A percentile compares a stretch with the other conserved stretches of the same genome.
These are phyloP conservation scores for Lagopus leucura DNA, from an alignment of 2,113 vertebrate species.

Conservation along the genomic window DNA sequence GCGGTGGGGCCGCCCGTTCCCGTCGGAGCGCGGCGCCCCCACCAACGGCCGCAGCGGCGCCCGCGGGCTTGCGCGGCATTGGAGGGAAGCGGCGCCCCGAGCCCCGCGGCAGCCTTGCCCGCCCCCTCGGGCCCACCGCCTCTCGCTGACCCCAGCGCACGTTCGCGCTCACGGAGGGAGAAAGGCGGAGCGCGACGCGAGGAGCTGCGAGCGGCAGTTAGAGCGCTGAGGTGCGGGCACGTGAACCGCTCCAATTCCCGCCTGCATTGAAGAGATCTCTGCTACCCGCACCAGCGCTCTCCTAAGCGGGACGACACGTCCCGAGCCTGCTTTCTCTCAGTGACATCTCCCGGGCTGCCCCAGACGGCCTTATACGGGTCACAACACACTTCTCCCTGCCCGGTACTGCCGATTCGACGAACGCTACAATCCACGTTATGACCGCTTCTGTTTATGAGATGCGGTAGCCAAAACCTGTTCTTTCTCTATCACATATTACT, in stretches of 20 bases:
- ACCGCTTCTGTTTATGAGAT: background rate
- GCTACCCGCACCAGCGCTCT: background rate
- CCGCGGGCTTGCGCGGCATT: too few relatives aligned
- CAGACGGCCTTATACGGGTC: background rate
- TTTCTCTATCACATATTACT: background rate
- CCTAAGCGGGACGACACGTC: background rate
- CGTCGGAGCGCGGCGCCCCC: background rate
- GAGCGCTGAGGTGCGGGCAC: background rate
- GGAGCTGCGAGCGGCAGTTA: too few relatives aligned
- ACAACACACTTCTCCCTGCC: background rate
- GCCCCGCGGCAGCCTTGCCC: too few relatives aligned
- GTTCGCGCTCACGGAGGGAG: too few relatives aligned
- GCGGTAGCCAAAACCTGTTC: background rate
- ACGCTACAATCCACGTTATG: rapidly evolving
- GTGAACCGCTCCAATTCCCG: constrained; percentile 8
- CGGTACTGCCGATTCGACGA: rapidly evolving
- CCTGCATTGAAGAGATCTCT: background rate
- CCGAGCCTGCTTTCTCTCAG: background rate
- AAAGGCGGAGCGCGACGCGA: too few relatives aligned
- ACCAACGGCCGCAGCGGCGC: background rate
- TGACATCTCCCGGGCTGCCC: background rate
- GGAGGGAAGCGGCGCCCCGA: background rate
- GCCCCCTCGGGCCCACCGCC: too few relatives aligned
- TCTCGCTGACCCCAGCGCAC: too few relatives aligned
- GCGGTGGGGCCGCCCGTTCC: background rate